phyloP scores from a whole-genome alignment of 2,888 invertebrate species.

The Nysson spinosus region DNA sequence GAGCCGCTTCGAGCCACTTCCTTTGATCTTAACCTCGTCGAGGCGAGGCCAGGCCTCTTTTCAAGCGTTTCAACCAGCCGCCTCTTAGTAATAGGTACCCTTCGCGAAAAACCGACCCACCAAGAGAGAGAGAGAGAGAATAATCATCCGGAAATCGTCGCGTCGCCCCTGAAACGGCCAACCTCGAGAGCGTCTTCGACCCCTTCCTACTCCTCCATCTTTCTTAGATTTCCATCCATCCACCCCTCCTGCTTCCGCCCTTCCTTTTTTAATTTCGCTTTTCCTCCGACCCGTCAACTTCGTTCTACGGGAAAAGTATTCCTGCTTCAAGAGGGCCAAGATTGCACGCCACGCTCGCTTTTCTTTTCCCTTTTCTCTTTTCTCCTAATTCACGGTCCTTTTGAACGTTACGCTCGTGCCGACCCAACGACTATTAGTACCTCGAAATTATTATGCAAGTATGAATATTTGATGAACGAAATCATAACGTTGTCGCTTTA shows the following conservation, averaged over 20 bases:
- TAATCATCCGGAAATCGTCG: conserved; percentile 64
- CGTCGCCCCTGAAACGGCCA: conserved; percentile 45
- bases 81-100: conserved; percentile 56
- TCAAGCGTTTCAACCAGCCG: conserved; percentile 62
- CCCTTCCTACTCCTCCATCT: conserved; percentile 1
- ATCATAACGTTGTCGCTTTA: too few species aligned
- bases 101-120: conserved; percentile 61
- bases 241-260: background rate
- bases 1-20: conserved; percentile 58
- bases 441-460: conserved; percentile 13
- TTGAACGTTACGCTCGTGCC: background rate
- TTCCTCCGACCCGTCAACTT: conserved; percentile 17
- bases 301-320: conserved; percentile 43
- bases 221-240: background rate
- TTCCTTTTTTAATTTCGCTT: conserved; percentile 8
- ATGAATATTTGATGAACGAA: conserved; percentile 16
- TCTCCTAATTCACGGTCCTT: background rate
- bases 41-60: conserved; percentile 66
- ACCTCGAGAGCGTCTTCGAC: conserved; percentile 52
- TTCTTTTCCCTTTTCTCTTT: conserved; percentile 11
- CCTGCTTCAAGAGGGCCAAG: conserved; percentile 28
- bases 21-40: conserved; percentile 71
- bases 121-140: too few species aligned
- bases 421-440: too few species aligned
- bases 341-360: conserved; percentile 18